Conservation (phyloP, 2,888 invertebrate species). For the Tenthredo mesomela region DNA sequence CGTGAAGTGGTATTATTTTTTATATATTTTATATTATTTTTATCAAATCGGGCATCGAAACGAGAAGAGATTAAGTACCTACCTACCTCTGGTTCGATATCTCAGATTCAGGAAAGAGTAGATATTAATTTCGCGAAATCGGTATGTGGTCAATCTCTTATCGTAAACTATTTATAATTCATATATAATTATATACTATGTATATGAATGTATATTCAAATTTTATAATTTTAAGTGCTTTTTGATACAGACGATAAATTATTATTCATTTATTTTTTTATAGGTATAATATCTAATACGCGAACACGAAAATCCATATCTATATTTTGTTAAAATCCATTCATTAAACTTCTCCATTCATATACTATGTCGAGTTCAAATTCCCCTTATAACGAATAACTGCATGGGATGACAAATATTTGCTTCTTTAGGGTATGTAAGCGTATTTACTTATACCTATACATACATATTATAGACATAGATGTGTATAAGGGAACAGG, state of each 20-base stretch:
- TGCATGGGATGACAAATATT: slow-evolving; percentile 23
- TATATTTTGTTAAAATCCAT: not conserved
- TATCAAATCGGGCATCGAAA: not conserved
- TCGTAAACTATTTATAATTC: not conserved
- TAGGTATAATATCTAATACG: too few relatives aligned
- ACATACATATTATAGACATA: not conserved
- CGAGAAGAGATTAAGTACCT: not conserved
- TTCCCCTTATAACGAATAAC: not conserved
- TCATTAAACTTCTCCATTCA: not conserved
- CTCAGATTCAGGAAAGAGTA: not conserved
- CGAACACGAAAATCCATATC: too few relatives aligned
- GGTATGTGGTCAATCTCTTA: too few relatives aligned
- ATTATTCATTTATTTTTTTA: too few relatives aligned
- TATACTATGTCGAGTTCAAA: not conserved
- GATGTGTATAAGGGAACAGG: not conserved
- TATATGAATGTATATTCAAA: not conserved
- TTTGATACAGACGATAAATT: not conserved
- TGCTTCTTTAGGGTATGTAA: not conserved
- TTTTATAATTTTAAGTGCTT: not conserved
- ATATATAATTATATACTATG: too few relatives aligned
- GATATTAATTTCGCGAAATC: not conserved
- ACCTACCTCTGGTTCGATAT: not conserved
- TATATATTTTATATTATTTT: too few relatives aligned
- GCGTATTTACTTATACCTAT: not conserved
- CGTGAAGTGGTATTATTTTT: too few relatives aligned